phyloP scores from a whole-genome alignment of 2,113 vertebrate genomes.

The Picathartes gymnocephalus region DNA sequence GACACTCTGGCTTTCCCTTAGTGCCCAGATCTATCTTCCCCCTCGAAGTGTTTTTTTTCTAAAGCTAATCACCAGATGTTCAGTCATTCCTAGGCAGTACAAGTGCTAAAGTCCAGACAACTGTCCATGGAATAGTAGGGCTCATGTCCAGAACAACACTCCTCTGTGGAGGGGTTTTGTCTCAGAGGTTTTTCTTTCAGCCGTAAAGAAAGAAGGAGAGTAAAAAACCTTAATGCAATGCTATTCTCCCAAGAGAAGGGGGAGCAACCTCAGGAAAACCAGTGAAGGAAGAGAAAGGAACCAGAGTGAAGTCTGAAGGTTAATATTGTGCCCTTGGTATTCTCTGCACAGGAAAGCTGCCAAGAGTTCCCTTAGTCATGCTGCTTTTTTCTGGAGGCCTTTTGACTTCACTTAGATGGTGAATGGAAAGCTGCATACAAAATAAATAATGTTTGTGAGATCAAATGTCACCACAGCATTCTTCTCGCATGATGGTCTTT shows the following conservation, averaged over 20 bases:
- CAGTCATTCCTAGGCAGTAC: neutral
- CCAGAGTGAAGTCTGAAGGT: neutral
- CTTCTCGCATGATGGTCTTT: neutral
- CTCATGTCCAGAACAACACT: neutral
- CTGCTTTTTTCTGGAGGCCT: slow-evolving; percentile 13
- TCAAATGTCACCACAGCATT: neutral
- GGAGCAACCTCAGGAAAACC: neutral
- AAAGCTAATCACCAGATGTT: rapidly evolving
- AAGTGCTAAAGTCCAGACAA: neutral
- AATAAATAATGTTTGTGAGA: neutral
- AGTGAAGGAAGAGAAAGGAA: neutral
- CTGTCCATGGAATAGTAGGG: neutral
- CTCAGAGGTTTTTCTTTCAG: neutral
- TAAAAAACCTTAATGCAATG: neutral
- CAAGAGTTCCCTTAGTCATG: neutral
- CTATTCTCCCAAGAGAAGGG: neutral
- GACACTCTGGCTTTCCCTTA: neutral
- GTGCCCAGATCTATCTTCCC: neutral
- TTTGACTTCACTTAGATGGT: slow-evolving; percentile 6
- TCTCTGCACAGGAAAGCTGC: slow-evolving; percentile 8
- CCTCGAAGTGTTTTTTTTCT: neutral
- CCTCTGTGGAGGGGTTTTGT: neutral
- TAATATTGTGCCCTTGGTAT: neutral
- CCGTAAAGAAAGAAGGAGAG: neutral
- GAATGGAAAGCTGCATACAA: neutral